phyloP scores from a whole-genome alignment of 2,113 vertebrate species.

The Trinectes maculatus region DNA sequence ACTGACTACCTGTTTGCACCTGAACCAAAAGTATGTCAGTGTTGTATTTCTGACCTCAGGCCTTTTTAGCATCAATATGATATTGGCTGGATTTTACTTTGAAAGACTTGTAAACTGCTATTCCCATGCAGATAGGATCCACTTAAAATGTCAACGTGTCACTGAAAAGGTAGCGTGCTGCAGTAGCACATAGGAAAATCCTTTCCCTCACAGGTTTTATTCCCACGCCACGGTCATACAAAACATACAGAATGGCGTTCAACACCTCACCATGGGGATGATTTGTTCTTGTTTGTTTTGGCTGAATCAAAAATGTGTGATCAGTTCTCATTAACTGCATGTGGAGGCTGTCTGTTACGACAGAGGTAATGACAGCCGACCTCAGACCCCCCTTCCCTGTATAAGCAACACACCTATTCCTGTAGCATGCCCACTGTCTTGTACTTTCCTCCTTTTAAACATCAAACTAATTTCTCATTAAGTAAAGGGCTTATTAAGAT shows the following conservation, averaged over 20 bases:
- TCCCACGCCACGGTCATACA: neutral
- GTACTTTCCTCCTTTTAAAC: constrained; percentile 46
- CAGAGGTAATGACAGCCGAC: constrained; percentile 23
- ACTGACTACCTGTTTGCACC: constrained; percentile 17
- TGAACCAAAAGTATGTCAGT: constrained; percentile 16
- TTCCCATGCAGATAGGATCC: constrained; percentile 9
- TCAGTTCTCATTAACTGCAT: constrained; percentile 55
- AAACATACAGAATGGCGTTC: neutral
- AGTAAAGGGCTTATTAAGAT: constrained; percentile 83
- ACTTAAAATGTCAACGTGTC: constrained; percentile 1
- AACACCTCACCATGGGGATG: neutral
- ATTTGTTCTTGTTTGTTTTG: constrained; percentile 33
- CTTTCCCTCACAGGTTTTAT: neutral
- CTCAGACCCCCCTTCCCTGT: constrained; percentile 12
- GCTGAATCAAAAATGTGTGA: constrained; percentile 47
- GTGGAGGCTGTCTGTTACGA: constrained; percentile 46
- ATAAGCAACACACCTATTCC: constrained; percentile 32
- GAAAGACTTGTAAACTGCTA: constrained; percentile 23
- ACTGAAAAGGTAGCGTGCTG: neutral
- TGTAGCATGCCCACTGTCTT: constrained; percentile 61
- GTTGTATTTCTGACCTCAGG: constrained; percentile 48
- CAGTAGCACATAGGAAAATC: constrained; percentile 2
- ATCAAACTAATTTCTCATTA: constrained; percentile 67
- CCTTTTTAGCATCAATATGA: constrained; percentile 50
- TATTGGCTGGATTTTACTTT: constrained; percentile 59